A percentile compares a stretch with the other conserved stretches of the same genome.
These are phyloP conservation scores for Eira barbara DNA, from an alignment of 2,113 vertebrate genomes.

Conservation along the genomic window DNA sequence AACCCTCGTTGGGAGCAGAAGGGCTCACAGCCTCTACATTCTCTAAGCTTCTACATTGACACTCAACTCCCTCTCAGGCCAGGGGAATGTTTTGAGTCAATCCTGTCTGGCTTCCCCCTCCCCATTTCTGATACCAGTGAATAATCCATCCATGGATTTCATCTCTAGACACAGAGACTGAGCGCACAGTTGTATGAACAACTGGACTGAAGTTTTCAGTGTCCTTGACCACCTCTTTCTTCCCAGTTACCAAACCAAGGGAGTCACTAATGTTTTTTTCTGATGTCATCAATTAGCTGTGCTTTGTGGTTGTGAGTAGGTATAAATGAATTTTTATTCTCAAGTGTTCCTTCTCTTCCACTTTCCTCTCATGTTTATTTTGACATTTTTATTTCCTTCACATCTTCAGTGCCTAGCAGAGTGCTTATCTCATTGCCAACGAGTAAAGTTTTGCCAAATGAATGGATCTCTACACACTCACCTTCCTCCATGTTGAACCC, in stretches of 20 bases:
- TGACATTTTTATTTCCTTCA: not conserved
- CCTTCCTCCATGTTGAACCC: not conserved
- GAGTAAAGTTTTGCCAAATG: not conserved
- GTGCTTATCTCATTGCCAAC: not conserved
- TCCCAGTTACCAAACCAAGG: constrained; percentile 17
- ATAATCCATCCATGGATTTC: constrained; percentile 28
- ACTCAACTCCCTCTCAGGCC: not conserved
- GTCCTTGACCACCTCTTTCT: constrained; percentile 27
- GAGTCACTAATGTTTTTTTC: constrained; percentile 29
- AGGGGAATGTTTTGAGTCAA: not conserved
- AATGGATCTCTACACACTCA: not conserved
- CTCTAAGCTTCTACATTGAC: not conserved
- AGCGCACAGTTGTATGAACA: constrained; percentile 52
- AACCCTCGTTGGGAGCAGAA: not conserved
- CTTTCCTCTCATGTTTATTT: not conserved
- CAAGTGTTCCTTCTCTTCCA: not conserved
- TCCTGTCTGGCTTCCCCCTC: not conserved
- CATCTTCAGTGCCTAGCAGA: not conserved
- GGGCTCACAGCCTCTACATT: accelerated
- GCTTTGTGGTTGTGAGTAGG: constrained; percentile 19
- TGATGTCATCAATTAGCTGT: constrained; percentile 45
- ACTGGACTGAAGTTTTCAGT: constrained; percentile 35
- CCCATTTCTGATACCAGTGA: constrained; percentile 27
- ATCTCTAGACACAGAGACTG: constrained; percentile 39
- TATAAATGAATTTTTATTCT: not conserved